Evolutionary conservation across 2,797 vertebrate species (phyloP).

Genomic region (Sebastes itinus): DNA sequence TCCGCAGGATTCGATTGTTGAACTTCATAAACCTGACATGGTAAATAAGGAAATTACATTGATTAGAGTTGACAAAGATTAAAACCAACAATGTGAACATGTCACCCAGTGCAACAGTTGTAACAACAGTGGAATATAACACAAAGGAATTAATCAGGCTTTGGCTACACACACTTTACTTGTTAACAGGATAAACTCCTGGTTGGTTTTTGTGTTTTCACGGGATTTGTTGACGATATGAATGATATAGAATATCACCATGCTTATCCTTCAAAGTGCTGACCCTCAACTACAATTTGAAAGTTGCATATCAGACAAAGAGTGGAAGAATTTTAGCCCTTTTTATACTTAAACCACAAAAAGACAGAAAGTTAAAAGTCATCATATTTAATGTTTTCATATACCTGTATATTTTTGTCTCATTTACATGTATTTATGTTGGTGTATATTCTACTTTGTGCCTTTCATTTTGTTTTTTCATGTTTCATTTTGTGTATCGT

Average conservation of each 20-base stretch:
- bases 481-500: background rate
- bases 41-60: conserved; percentile 14
- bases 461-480: background rate
- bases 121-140: background rate
- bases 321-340: too few species aligned
- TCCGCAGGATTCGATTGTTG: conserved; percentile 90
- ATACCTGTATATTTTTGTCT: background rate
- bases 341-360: background rate
- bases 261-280: too few species aligned
- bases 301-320: too few species aligned
- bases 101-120: too few species aligned
- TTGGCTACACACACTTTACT: too few species aligned
- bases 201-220: too few species aligned
- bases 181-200: too few species aligned
- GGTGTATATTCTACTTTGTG: background rate
- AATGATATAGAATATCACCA: too few species aligned
- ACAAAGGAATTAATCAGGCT: background rate
- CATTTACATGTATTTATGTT: background rate
- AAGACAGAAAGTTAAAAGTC: background rate
- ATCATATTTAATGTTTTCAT: background rate
- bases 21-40: conserved; percentile 91
- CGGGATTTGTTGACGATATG: too few species aligned
- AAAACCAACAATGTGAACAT: too few species aligned
- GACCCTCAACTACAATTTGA: too few species aligned
- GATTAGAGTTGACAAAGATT: background rate